phyloP scores from a whole-genome alignment of 1,140 invertebrate genomes.

The Agrypnia vestita region DNA sequence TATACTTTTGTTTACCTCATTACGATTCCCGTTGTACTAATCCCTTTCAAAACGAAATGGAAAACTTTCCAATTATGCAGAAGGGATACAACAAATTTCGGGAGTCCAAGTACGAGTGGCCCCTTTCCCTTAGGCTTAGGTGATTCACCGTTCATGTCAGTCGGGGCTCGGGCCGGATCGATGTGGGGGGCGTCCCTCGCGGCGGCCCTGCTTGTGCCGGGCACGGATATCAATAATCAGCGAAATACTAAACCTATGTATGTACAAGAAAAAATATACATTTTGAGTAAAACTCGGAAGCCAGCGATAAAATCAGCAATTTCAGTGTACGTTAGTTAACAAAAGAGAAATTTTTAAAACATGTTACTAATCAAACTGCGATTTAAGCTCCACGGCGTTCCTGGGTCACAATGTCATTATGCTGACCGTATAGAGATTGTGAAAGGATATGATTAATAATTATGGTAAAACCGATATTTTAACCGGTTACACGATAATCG shows the following conservation, averaged over 20 bases:
- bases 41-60: slow-evolving; percentile 17
- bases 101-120: not conserved
- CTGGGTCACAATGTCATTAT: too few species aligned
- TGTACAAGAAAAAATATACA: too few species aligned
- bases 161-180: slow-evolving; percentile 31
- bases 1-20: not conserved
- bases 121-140: slow-evolving; percentile 20
- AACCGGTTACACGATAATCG: too few species aligned
- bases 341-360: too few species aligned
- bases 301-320: too few species aligned
- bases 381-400: too few species aligned
- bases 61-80: slow-evolving; percentile 34
- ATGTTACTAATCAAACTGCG: too few species aligned
- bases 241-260: not conserved
- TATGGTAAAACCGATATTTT: too few species aligned
- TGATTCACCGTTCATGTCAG: slow-evolving; percentile 22
- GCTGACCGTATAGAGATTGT: too few species aligned
- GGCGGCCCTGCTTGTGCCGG: not conserved
- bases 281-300: too few species aligned
- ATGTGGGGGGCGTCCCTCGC: slow-evolving; percentile 17
- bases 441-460: too few species aligned
- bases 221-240: not conserved
- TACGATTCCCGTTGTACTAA: not conserved
- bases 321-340: too few species aligned
- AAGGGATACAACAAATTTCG: not conserved